Percentiles rank a stretch among this genome's conserved stretches.
Evolutionary conservation across 2,113 vertebrate genomes (phyloP).

Genomic region (Camelus bactrianus): DNA sequence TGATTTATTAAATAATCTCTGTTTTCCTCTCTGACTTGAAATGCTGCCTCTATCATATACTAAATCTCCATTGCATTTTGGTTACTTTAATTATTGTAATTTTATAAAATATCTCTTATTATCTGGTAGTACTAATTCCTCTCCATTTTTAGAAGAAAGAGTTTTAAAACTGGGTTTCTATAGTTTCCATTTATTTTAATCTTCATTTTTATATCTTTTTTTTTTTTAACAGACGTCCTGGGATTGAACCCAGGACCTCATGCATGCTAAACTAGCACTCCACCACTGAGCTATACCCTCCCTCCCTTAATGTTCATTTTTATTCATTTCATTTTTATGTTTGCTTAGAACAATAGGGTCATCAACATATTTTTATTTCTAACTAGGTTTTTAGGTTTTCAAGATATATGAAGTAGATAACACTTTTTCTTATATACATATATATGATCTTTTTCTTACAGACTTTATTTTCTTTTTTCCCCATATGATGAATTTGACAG

Average conservation of each 20-base stretch:
- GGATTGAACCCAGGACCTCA: no score
- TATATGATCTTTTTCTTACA: not conserved
- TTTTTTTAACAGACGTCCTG: no score
- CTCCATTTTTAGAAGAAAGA: conserved; percentile 37
- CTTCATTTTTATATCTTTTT: not conserved
- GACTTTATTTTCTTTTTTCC: conserved; percentile 26
- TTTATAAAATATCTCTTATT: conserved; percentile 12
- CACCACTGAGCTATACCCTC: no score
- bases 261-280: no score
- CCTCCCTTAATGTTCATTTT: conserved; percentile 21
- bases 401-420: not conserved
- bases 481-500: not conserved
- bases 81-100: not conserved
- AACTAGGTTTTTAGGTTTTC: conserved; percentile 9
- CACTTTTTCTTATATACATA: not conserved
- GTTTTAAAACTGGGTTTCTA: conserved; percentile 10
- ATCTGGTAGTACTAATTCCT: not conserved
- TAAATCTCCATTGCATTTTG: not conserved
- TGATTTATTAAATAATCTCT: conserved; percentile 6
- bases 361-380: conserved; percentile 46
- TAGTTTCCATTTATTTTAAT: conserved; percentile 22
- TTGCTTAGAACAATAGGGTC: not conserved
- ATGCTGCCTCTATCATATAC: not conserved
- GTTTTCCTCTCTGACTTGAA: conserved; percentile 30
- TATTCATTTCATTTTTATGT: conserved; percentile 9